Evolutionary conservation across 2,797 vertebrate genomes (phyloP).

Genomic region (Cygnus olor): DNA sequence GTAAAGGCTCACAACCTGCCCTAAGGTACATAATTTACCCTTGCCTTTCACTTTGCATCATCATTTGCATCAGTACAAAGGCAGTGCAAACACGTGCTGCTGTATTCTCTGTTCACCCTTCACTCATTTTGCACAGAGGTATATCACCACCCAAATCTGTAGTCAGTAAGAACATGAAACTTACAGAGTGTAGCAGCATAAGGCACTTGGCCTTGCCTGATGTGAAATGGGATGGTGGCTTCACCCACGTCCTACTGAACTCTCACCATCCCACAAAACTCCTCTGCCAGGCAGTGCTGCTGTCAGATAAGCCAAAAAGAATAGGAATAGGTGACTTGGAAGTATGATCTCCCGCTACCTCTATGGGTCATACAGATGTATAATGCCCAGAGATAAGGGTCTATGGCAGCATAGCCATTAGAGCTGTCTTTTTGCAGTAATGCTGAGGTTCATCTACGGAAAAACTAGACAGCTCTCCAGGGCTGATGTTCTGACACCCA

Average conservation of each 20-base stretch:
- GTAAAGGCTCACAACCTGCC: constrained; percentile 28
- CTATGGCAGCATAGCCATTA: neutral
- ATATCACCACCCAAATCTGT: neutral
- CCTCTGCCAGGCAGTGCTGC: neutral
- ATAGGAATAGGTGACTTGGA: neutral
- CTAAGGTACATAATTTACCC: constrained; percentile 35
- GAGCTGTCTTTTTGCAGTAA: neutral
- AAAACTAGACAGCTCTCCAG: neutral
- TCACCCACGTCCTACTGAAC: neutral
- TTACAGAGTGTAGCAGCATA: neutral
- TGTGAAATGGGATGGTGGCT: neutral
- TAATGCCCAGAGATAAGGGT: neutral
- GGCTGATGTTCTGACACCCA: neutral
- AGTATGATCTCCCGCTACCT: neutral
- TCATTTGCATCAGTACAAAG: constrained; percentile 23
- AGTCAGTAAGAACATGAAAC: neutral
- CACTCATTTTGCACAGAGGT: neutral
- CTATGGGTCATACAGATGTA: fast-evolving
- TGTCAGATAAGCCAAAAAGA: neutral
- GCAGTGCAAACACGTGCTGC: neutral
- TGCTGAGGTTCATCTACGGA: neutral
- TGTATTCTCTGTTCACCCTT: neutral
- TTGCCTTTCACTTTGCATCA: constrained; percentile 33
- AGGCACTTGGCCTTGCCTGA: neutral
- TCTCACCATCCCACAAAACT: neutral